Percentiles rank a stretch among this genome's conserved stretches.
These are phyloP conservation scores for Pempheris klunzingeri DNA, from an alignment of 2,797 vertebrate genomes.

Conservation along the genomic window DNA sequence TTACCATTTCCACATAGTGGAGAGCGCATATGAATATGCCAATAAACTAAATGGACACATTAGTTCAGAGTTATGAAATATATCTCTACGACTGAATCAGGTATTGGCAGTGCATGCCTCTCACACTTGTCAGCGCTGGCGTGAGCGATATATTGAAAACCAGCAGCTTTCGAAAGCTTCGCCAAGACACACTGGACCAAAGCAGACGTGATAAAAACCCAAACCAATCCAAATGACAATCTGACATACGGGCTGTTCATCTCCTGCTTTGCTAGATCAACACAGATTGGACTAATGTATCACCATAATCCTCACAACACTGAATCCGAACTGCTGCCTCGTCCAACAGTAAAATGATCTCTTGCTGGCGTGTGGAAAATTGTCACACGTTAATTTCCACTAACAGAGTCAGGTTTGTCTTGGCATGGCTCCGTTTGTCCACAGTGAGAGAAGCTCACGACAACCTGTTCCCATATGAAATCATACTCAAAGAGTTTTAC, in stretches of 20 bases:
- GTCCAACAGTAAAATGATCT: conserved; percentile 59
- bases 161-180: conserved; percentile 51
- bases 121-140: conserved; percentile 50
- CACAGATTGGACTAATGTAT: conserved; percentile 77
- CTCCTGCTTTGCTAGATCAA: conserved; percentile 75
- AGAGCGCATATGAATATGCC: conserved; percentile 18
- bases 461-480: conserved; percentile 56
- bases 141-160: conserved; percentile 47
- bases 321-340: conserved; percentile 54
- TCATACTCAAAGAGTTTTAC: conserved; percentile 32
- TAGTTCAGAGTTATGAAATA: conserved; percentile 14
- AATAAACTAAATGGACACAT: conserved; percentile 27
- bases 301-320: conserved; percentile 69
- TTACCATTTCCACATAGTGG: conserved; percentile 5
- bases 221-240: conserved; percentile 67
- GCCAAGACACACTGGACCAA: conserved; percentile 67
- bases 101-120: conserved; percentile 36
- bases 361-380: conserved; percentile 41
- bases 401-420: conserved; percentile 63
- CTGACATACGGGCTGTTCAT: conserved; percentile 74
- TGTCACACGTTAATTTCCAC: conserved; percentile 59
- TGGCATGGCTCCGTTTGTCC: conserved; percentile 49
- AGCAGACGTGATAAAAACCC: conserved; percentile 64
- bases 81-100: conserved; percentile 35
- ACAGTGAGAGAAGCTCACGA: conserved; percentile 25